These are phyloP conservation scores for Linepithema humile DNA, from an alignment of 1,140 invertebrate genomes.

Conservation along the genomic window DNA sequence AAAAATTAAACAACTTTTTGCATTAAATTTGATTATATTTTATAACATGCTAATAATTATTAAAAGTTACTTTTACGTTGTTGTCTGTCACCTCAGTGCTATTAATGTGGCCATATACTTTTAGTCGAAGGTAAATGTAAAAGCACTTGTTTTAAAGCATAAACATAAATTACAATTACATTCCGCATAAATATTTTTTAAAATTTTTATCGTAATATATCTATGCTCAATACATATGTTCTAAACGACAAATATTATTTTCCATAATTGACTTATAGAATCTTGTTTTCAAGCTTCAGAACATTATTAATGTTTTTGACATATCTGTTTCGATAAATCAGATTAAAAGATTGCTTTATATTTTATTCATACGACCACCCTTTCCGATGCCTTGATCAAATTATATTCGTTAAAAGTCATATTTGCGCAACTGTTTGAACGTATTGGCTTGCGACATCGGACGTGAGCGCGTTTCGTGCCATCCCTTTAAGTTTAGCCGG, in stretches of 20 bases:
- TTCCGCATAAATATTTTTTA: neutral
- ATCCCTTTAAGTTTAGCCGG: conserved; percentile 55
- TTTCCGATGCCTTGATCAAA: neutral
- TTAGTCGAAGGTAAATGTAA: neutral
- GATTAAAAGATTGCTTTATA: neutral
- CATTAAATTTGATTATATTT: neutral
- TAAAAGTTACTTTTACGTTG: neutral
- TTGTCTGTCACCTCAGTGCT: neutral
- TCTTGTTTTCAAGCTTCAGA: neutral
- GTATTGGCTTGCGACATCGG: neutral
- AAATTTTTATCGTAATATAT: neutral
- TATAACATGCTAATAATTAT: neutral
- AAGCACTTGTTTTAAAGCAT: neutral
- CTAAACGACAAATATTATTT: conserved; percentile 10
- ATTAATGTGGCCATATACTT: neutral
- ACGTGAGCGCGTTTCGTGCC: neutral
- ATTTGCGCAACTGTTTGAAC: neutral
- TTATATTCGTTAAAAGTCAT: neutral
- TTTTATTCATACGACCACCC: neutral
- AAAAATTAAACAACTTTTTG: neutral
- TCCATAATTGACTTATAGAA: conserved; percentile 2
- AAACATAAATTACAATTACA: neutral
- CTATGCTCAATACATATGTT: neutral
- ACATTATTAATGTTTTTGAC: neutral
- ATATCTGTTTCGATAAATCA: neutral